Conservation (phyloP, 2,888 invertebrate genomes). For the Phorcus lineatus region DNA sequence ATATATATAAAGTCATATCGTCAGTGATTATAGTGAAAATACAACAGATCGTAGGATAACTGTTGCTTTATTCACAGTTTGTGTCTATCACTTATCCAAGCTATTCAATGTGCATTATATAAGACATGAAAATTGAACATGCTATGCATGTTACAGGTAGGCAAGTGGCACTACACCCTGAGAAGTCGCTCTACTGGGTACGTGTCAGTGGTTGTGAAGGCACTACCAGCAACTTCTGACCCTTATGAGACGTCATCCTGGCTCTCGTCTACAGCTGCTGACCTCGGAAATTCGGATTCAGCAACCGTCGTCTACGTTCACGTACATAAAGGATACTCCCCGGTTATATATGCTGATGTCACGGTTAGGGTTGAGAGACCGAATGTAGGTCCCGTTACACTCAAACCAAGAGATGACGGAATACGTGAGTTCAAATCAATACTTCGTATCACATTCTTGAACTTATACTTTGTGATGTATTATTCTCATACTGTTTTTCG, state of each 20-base stretch:
- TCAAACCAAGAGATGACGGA: background rate
- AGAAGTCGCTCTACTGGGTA: background rate
- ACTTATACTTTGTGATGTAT: no score
- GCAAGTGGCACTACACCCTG: background rate
- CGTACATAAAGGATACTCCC: conserved; percentile 22
- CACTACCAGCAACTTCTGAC: background rate
- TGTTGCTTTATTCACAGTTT: no score
- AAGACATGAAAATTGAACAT: no score
- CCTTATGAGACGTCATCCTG: background rate
- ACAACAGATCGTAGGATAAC: no score
- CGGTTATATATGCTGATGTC: conserved; percentile 7
- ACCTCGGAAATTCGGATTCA: background rate
- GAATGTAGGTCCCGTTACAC: background rate
- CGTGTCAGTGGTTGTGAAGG: background rate
- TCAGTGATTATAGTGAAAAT: no score
- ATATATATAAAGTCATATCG: no score
- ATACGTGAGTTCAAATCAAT: background rate
- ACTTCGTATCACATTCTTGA: background rate
- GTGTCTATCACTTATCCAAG: no score
- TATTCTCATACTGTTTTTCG: no score
- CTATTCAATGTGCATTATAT: no score
- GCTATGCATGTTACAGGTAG: no score
- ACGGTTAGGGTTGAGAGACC: background rate
- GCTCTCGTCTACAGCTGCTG: background rate
- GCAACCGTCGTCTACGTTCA: background rate